Evolutionary conservation across 2,888 invertebrate genomes (phyloP), one percentile per base, ranked within the genome.

Genomic region (Acleris laterana): DNA sequence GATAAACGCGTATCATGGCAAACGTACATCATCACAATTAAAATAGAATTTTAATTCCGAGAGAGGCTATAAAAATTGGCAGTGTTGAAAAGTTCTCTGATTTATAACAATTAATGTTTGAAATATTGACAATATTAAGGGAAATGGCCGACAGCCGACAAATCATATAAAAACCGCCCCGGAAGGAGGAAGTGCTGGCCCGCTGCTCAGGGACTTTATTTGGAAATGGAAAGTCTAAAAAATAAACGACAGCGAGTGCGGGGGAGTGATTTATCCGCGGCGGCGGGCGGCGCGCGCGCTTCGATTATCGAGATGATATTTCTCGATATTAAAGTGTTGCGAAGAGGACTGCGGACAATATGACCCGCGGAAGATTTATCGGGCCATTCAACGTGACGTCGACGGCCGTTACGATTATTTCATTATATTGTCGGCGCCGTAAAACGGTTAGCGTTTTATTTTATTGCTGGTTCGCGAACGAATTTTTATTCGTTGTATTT

Each of bases 311-410:
- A 82, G 87, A 92, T 92, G 91, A 91, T 92, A 92, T 90, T 93
- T 91, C 89, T 90, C 88, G 90, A 92, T 93, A 93, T 93, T 91
- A 91, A 93, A 93, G 93, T 93, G 93, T 93, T 90, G 89, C 89
- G 85, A 84, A 88, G 85, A 88, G 89, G 79, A 90, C 88, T 84
- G 87, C 83, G 91, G 92, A 93, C 93, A 93, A 93, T 93, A 93
- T 93, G 93, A 93, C 89, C 90, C 90, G 85, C 79, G 85, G 90
- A 90, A 89, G 91, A 93, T 93, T 93, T 93, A 93, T 93, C 77
- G 82, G 82, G 85, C 89, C 83, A 92, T 93, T 90, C 90, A 83
- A 84, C 79, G 84, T 91, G 89, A 90, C 89, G 82, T 88, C 84
- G 83, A 86, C 87, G 88, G 85, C 90, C 85, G 88, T 93, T 93